A percentile compares a stretch with the other conserved stretches of the same genome.
These are phyloP conservation scores for Drosophila incognita DNA, from an alignment of 2,888 invertebrate genomes.

Conservation along the genomic window DNA sequence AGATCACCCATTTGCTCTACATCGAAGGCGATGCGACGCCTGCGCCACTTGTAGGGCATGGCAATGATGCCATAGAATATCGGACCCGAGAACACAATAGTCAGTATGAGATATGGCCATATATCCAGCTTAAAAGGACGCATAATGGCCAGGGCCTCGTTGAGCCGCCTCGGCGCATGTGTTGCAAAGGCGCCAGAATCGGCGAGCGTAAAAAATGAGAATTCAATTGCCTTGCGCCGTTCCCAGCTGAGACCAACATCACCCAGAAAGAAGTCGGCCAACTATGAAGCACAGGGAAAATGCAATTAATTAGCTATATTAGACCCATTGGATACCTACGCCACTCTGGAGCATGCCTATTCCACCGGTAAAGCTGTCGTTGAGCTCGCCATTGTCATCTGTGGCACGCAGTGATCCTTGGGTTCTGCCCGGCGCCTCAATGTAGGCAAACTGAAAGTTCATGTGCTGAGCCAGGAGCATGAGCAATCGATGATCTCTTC, in stretches of 20 bases:
- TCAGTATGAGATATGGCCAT: constrained; percentile 90
- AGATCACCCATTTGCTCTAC: constrained; percentile 58
- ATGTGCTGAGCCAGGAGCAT: constrained; percentile 88
- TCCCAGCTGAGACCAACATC: constrained; percentile 91
- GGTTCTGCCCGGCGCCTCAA: constrained; percentile 90
- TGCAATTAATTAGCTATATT: background rate
- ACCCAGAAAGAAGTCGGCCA: constrained; percentile 90
- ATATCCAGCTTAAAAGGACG: constrained; percentile 91
- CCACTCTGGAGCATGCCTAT: constrained; percentile 90
- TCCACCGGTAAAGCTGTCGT: constrained; percentile 90
- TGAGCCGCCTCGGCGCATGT: constrained; percentile 90
- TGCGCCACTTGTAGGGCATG: constrained; percentile 85
- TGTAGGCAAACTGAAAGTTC: constrained; percentile 90
- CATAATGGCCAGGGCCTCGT: constrained; percentile 90
- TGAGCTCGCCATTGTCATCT: constrained; percentile 86
- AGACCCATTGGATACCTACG: constrained; percentile 83
- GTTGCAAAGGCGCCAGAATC: constrained; percentile 92
- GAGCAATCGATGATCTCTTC: constrained; percentile 90
- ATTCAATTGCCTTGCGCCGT: constrained; percentile 89
- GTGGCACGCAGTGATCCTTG: constrained; percentile 87
- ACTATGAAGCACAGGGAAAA: constrained; percentile 81
- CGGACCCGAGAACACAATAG: constrained; percentile 89
- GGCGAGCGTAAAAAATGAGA: constrained; percentile 91
- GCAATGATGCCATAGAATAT: constrained; percentile 89
- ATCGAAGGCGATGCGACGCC: constrained; percentile 26